Percentiles rank a stretch among this genome's conserved stretches.
These are phyloP conservation scores for Linepithema humile DNA, from an alignment of 1,140 invertebrate genomes.

Conservation along the genomic window DNA sequence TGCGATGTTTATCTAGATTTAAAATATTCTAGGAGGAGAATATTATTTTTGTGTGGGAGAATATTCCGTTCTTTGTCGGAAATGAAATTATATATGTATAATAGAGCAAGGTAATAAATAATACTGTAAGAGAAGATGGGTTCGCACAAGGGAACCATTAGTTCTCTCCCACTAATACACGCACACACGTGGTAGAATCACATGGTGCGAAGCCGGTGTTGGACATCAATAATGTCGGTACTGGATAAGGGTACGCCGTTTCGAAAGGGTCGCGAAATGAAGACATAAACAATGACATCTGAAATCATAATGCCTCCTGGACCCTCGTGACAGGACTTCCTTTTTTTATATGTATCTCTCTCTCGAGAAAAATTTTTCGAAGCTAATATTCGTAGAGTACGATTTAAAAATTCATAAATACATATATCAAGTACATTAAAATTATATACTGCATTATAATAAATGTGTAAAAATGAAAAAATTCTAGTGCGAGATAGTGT, in stretches of 20 bases:
- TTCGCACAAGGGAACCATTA: constrained; percentile 7
- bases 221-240: constrained; percentile 30
- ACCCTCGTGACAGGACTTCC: not conserved
- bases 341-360: not conserved
- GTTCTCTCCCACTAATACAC: not conserved
- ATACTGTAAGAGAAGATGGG: not conserved
- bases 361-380: not conserved
- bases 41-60: too few relatives aligned
- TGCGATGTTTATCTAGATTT: not conserved
- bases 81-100: not conserved
- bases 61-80: not conserved
- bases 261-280: constrained; percentile 60
- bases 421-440: not conserved
- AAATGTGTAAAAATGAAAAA: too few relatives aligned
- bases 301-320: constrained; percentile 57
- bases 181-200: constrained; percentile 31
- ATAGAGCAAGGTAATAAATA: not conserved
- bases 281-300: constrained; percentile 77
- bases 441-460: too few relatives aligned
- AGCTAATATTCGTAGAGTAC: too few relatives aligned
- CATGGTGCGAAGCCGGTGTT: constrained; percentile 39
- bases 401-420: not conserved
- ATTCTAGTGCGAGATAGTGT: too few relatives aligned
- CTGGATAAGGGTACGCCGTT: not conserved
- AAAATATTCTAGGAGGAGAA: not conserved